Evolutionary conservation across 2,113 vertebrate genomes (phyloP), one percentile per base, ranked within the genome.

Genomic region (Chelonoidis abingdonii): DNA sequence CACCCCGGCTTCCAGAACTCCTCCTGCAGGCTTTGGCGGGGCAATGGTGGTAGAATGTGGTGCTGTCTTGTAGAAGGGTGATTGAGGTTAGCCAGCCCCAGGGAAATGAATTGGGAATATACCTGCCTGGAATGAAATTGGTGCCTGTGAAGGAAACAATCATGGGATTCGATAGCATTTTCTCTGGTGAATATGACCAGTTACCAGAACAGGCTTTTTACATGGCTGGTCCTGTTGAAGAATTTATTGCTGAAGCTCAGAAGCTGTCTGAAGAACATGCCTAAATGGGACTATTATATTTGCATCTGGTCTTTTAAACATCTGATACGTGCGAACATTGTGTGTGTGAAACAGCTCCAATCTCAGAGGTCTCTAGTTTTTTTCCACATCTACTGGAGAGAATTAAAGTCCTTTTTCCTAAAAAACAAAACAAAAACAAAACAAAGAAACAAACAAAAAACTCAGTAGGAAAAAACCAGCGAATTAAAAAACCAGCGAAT

Each of bases 181-280:
- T 49, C 10, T 49, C 47, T 49, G 99, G 99, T 1, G 98, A 99
- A 95, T 99, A 99, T 83, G 99, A 99, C 24, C 31, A 98, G 84
- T 97, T 99, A 84, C 99, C 99, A 3, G 99, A 99, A 93, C 99
- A 99, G 98, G 99, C 99, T 38, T 99, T 99, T 98, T 99, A 99
- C 96, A 99, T 99, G 99, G 99, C 99, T 44, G 99, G 99, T 47
- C 98, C 99, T 92, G 99, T 99, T 88, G 99, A 99, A 97, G 99
- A 99, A 94, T 99, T 99, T 4, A 98, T 99, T 86, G 97, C 98
- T 97, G 99, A 99, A 97, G 99, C 99, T 31, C 98, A 98, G 92
- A 99, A 98, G 89, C 97, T 99, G 96, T 99, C 99, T 21, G 98
- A 99, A 97, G 99, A 99, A 96, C 99, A 99, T 91, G 97, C 98